Percentiles rank a stretch among this genome's conserved stretches.
Evolutionary conservation across 2,888 invertebrate species (phyloP).

Genomic region (Philereme transversata): DNA sequence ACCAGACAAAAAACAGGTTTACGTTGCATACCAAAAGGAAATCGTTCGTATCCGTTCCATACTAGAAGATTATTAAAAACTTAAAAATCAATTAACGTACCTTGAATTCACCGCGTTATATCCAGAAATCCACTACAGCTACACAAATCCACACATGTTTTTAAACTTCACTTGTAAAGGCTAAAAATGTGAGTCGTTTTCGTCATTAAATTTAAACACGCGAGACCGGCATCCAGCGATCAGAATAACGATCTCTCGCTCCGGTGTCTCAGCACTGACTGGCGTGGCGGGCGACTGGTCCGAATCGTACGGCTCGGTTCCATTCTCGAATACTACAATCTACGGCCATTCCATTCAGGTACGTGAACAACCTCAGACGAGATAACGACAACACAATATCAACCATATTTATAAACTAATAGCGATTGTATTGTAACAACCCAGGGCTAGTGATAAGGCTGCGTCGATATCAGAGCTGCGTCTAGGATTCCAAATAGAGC

Average conservation of each 20-base stretch:
- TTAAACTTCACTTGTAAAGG: constrained; percentile 67
- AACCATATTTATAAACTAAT: constrained; percentile 50
- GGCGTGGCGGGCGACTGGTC: constrained; percentile 24
- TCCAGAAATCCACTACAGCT: constrained; percentile 36
- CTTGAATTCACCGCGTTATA: constrained; percentile 50
- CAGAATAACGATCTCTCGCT: constrained; percentile 37
- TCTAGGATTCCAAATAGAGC: constrained; percentile 73
- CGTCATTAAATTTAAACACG: constrained; percentile 56
- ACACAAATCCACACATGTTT: constrained; percentile 61
- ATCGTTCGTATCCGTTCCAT: constrained; percentile 64
- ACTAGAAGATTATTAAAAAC: constrained; percentile 52
- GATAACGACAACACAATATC: constrained; percentile 52
- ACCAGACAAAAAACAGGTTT: constrained; percentile 77
- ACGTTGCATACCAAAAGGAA: constrained; percentile 73
- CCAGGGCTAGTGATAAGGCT: constrained; percentile 69
- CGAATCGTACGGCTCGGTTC: constrained; percentile 54
- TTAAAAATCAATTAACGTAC: constrained; percentile 46
- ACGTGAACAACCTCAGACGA: constrained; percentile 72
- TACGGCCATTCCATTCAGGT: constrained; percentile 82
- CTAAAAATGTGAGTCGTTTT: constrained; percentile 59
- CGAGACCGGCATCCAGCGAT: constrained; percentile 49
- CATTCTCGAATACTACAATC: constrained; percentile 77
- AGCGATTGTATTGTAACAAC: constrained; percentile 53
- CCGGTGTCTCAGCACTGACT: constrained; percentile 57
- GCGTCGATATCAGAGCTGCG: constrained; percentile 81